Evolutionary conservation across 2,888 invertebrate genomes (phyloP), one percentile per base, ranked within the genome.

Genomic region (Andricus quercusramuli): DNA sequence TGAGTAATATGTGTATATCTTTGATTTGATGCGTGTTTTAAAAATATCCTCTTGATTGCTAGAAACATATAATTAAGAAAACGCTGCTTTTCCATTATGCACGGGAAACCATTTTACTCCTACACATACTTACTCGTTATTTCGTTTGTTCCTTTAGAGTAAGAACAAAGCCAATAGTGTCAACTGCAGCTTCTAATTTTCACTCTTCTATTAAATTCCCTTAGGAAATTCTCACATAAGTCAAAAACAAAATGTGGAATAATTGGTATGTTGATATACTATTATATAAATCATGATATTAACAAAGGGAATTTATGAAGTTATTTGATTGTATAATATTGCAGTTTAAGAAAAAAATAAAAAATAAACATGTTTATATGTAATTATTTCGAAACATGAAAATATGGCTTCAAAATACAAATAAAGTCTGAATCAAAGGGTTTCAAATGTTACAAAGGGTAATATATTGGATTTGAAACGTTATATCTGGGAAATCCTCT

Each of bases 371-470:
- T 37, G 6, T 37, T 6, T 37, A 37, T 37, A 37, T 5, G 8
- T 41, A 9, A 41, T 41, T 41, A 9, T 41, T 41, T 41, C 41
- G 9, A 2, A 41, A 41, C 41, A 41, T 20, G 8, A 8, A 56
- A 56, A n/a, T 56, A 56, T 56, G 56, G 9, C 20, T n/a, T 2
- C 3, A n/a, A n/a, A n/a, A 1, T 3, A n/a, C 56, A n/a, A 70
- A 70, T 70, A 47, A 51, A 15, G 25, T 25, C 15, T 44, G 25
- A 15, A 47, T 70, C 29, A 70, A 29, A 70, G 68, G 29, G 68
- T 11, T 70, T 70, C 68, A 51, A 70, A 70, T 51, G 68, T 70
- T 70, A 47, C 47, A 70, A 47, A 47, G 68, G 47, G 44, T 44
- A 15, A 15, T 15, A 44, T 15, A 13, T 44, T 70, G 25, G 17